These are phyloP conservation scores for Pseudotriccus pelzelni DNA, from an alignment of 2,797 vertebrate species.

Conservation along the genomic window DNA sequence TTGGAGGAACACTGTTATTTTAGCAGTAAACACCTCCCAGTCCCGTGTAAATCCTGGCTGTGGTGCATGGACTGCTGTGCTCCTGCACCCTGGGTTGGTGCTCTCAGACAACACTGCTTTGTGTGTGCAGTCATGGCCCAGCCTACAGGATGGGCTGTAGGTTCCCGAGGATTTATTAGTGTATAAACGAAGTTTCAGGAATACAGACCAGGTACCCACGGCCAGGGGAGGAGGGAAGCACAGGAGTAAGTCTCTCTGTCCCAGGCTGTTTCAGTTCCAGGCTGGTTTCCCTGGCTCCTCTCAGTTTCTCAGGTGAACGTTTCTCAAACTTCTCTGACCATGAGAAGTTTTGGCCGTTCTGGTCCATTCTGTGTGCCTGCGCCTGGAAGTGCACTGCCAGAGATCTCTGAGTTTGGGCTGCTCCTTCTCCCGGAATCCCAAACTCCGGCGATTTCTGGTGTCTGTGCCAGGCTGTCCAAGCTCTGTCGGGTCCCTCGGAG, in stretches of 20 bases:
- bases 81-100: not conserved
- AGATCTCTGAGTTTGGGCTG: not conserved
- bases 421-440: not conserved
- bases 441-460: fast-evolving
- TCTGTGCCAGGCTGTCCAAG: not conserved
- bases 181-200: not conserved
- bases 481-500: fast-evolving
- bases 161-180: not conserved
- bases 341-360: not conserved
- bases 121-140: not conserved
- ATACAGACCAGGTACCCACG: not conserved
- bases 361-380: not conserved
- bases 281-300: not conserved
- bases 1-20: not conserved
- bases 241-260: not conserved
- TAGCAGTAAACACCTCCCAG: not conserved
- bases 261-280: not conserved
- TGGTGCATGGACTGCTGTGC: not conserved
- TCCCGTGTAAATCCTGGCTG: not conserved
- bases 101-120: not conserved
- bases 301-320: not conserved
- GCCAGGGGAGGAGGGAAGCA: not conserved
- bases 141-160: fast-evolving
- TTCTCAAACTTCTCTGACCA: not conserved
- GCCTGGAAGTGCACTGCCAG: not conserved